Evolutionary conservation across 2,888 invertebrate species (phyloP).

Genomic region (Heliconius hortense): DNA sequence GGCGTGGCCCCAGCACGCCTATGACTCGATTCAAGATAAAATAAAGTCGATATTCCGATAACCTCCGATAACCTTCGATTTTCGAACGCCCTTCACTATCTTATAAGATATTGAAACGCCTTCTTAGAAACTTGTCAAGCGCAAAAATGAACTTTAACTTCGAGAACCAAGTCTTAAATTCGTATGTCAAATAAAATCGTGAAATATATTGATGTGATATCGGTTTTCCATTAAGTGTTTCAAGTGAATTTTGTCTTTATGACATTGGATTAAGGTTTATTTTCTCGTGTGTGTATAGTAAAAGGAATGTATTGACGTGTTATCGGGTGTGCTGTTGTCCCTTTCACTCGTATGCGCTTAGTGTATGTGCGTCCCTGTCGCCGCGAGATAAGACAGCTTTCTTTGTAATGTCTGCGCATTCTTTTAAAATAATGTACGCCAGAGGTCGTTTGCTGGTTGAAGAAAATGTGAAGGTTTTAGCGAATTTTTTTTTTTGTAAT

Average conservation of each 20-base stretch:
- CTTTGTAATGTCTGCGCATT: conserved; percentile 75
- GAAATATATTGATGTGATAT: conserved; percentile 81
- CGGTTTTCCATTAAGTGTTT: conserved; percentile 76
- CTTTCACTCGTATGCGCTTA: conserved; percentile 63
- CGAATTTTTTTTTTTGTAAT: background rate
- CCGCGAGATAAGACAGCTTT: conserved; percentile 70
- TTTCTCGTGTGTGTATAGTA: conserved; percentile 55
- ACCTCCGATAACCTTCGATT: conserved; percentile 75
- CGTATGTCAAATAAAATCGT: conserved; percentile 54
- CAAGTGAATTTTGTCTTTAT: conserved; percentile 57
- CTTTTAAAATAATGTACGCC: conserved; percentile 57
- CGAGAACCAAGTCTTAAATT: conserved; percentile 52
- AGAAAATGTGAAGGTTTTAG: conserved; percentile 22
- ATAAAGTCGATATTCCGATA: conserved; percentile 79
- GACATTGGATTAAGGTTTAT: conserved; percentile 46
- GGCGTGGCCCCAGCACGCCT: conserved; percentile 78
- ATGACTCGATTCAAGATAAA: conserved; percentile 63
- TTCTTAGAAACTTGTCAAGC: conserved; percentile 65
- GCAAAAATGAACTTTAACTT: conserved; percentile 59
- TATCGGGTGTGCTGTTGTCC: conserved; percentile 76
- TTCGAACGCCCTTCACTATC: conserved; percentile 79
- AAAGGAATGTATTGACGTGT: conserved; percentile 81
- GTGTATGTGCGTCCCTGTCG: conserved; percentile 72
- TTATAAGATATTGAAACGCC: conserved; percentile 81
- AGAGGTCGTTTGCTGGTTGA: conserved; percentile 41